These are phyloP conservation scores for Steinernema khuongi DNA, from an alignment of 1,140 invertebrate genomes.

Conservation along the genomic window DNA sequence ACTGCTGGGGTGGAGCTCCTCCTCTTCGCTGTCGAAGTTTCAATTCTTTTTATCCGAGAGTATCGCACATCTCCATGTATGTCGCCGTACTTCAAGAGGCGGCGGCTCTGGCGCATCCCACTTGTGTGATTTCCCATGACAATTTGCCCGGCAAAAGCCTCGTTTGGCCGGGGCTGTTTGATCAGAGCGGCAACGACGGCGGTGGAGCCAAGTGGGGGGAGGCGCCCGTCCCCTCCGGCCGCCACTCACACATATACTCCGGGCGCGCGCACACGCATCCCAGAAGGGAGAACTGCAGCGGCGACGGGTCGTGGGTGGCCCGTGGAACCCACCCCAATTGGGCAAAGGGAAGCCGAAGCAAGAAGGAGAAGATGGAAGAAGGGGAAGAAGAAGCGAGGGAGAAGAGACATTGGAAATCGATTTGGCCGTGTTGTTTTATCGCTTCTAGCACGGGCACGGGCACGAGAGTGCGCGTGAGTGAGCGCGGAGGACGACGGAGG, in stretches of 20 bases:
- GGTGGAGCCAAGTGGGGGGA: neutral
- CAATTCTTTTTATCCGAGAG: slow-evolving; percentile 4
- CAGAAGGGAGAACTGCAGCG: too few relatives aligned
- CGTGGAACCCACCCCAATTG: too few relatives aligned
- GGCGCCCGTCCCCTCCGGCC: neutral
- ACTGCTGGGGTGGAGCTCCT: too few relatives aligned
- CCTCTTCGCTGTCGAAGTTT: slow-evolving; percentile 2
- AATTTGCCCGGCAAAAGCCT: slow-evolving; percentile 10
- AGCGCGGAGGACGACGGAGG: slow-evolving; percentile 15
- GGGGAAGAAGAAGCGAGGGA: neutral
- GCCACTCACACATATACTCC: too few relatives aligned
- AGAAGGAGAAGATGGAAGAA: neutral
- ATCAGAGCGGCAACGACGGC: neutral
- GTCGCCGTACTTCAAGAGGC: too few relatives aligned
- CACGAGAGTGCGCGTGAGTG: neutral
- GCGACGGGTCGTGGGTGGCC: neutral
- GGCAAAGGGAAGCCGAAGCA: neutral
- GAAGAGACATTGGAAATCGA: slow-evolving; percentile 15
- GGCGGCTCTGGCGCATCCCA: neutral
- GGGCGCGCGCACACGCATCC: neutral
- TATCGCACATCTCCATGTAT: slow-evolving; percentile 5
- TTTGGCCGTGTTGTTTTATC: slow-evolving; percentile 14
- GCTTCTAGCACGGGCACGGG: neutral
- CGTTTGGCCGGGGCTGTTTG: neutral
- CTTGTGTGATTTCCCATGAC: slow-evolving; percentile 16